Evolutionary conservation across 2,797 vertebrate species (phyloP).

Genomic region (Sebastes nivosus): DNA sequence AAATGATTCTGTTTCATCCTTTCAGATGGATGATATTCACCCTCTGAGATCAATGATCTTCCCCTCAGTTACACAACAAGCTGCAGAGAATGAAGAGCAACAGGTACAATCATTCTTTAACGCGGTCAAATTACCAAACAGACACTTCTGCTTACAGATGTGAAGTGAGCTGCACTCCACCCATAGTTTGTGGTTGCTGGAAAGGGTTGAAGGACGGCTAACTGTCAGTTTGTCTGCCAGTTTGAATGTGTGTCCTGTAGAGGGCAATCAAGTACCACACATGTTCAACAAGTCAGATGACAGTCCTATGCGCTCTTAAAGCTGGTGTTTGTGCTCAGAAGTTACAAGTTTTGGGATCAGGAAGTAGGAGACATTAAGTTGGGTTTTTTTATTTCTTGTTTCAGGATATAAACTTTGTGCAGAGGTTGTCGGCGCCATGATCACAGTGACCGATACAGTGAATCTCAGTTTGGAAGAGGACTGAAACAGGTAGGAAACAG

Average conservation of each 20-base stretch:
- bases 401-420: background rate
- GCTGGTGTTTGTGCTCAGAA: background rate
- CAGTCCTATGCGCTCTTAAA: background rate
- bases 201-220: no score
- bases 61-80: background rate
- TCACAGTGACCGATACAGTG: no score
- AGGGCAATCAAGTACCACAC: constrained; percentile 58
- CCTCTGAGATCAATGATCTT: background rate
- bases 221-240: background rate
- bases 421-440: background rate
- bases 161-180: background rate
- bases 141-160: background rate
- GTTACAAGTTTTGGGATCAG: background rate
- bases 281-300: background rate
- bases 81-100: background rate
- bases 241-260: constrained; percentile 53
- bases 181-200: background rate
- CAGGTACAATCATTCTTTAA: background rate
- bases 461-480: background rate
- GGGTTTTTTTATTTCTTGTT: background rate
- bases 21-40: background rate
- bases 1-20: background rate
- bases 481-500: background rate
- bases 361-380: background rate
- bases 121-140: background rate